Conservation (phyloP, 2,113 vertebrate genomes). For the Cinclus mexicanus region DNA sequence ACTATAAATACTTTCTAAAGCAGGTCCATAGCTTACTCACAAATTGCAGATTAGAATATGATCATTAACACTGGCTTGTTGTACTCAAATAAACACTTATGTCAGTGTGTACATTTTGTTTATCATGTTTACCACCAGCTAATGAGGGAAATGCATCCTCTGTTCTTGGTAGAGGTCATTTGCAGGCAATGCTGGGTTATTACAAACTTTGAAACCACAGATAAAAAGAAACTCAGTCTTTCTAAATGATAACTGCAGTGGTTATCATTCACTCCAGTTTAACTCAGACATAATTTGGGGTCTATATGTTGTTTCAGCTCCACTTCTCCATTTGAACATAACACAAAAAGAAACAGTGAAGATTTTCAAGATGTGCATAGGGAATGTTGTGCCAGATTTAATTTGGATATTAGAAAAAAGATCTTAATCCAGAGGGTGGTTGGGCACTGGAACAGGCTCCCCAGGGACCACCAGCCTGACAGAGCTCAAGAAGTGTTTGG, state of each 20-base stretch:
- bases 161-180: not conserved
- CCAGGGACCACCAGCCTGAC: not conserved
- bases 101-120: not conserved
- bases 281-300: not conserved
- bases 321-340: not conserved
- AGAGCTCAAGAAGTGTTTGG: accelerated
- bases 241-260: not conserved
- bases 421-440: accelerated
- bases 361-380: not conserved
- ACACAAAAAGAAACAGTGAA: not conserved
- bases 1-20: not conserved
- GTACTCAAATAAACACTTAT: not conserved
- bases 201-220: not conserved
- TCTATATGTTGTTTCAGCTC: not conserved
- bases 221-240: not conserved
- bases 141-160: not conserved
- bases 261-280: not conserved
- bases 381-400: not conserved
- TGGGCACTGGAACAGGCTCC: not conserved
- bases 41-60: not conserved
- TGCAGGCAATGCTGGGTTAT: not conserved
- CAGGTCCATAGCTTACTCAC: not conserved
- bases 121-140: not conserved
- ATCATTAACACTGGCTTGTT: not conserved
- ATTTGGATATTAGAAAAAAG: not conserved